phyloP scores from a whole-genome alignment of 2,888 invertebrate genomes.

The Cryptocephalus moraei region DNA sequence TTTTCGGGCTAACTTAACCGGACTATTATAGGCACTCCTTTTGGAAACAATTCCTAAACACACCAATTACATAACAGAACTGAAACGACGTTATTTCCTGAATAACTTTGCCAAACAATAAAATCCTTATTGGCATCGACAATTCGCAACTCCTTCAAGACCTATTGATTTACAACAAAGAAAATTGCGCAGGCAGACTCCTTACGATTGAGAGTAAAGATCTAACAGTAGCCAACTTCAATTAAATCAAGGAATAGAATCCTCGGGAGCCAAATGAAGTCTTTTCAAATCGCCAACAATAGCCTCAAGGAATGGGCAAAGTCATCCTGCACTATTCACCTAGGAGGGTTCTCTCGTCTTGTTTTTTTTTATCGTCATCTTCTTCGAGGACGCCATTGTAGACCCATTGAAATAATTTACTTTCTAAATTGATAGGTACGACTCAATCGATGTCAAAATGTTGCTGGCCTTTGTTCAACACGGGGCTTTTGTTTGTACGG shows the following conservation, averaged over 20 bases:
- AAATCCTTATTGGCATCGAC: background rate
- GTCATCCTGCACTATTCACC: too few species aligned
- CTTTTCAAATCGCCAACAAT: conserved; percentile 29
- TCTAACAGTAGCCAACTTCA: background rate
- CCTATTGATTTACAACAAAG: background rate
- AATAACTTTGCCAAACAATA: too few species aligned
- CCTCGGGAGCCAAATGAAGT: conserved; percentile 36
- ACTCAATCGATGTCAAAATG: conserved; percentile 29
- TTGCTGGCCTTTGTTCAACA: conserved; percentile 20
- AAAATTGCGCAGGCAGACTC: background rate
- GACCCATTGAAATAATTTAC: conserved; percentile 27
- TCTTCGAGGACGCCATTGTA: conserved; percentile 25
- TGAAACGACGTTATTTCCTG: too few species aligned
- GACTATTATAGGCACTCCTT: too few species aligned
- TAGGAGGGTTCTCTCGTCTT: conserved; percentile 3
- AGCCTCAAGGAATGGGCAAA: conserved; percentile 18
- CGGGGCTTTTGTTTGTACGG: conserved; percentile 14
- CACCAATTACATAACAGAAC: too few species aligned
- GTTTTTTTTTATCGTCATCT: conserved; percentile 9
- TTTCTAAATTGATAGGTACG: conserved; percentile 31
- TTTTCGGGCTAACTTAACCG: too few species aligned
- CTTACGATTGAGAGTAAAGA: background rate
- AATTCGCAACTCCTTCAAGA: background rate
- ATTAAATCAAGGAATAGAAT: conserved; percentile 27
- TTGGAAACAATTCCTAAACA: too few species aligned